These are phyloP conservation scores for Osmerus eperlanus DNA, from an alignment of 2,113 vertebrate genomes.

Conservation along the genomic window DNA sequence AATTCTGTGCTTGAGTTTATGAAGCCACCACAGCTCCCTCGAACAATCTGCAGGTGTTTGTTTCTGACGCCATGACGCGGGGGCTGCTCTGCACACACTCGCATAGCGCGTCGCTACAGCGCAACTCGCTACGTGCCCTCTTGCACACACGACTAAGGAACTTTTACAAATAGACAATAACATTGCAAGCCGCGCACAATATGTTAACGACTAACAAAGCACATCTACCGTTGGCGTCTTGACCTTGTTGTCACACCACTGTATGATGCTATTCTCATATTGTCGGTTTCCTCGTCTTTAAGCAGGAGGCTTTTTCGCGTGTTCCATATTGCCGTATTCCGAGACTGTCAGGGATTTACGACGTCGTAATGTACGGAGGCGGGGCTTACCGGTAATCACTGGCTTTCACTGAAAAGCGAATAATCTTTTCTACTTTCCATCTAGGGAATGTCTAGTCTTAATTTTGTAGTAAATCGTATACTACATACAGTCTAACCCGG, in stretches of 20 bases:
- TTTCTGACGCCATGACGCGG: slow-evolving; percentile 10
- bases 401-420: neutral
- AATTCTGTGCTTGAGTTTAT: slow-evolving; percentile 13
- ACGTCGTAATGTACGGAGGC: slow-evolving; percentile 18
- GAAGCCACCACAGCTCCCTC: slow-evolving; percentile 6
- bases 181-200: slow-evolving; percentile 24
- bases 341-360: slow-evolving; percentile 26
- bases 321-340: slow-evolving; percentile 67
- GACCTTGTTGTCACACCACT: neutral
- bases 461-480: no score
- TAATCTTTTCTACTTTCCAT: neutral
- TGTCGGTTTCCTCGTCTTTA: neutral
- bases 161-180: slow-evolving; percentile 39
- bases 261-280: neutral
- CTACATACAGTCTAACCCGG: no score
- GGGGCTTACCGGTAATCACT: neutral
- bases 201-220: neutral
- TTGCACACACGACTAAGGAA: slow-evolving; percentile 37
- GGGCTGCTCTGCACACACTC: slow-evolving; percentile 3
- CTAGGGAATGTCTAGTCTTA: no score
- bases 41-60: neutral
- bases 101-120: neutral
- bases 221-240: neutral
- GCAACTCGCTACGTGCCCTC: slow-evolving; percentile 27
- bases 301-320: slow-evolving; percentile 18